These are phyloP conservation scores for Trachelipus rathkii DNA, from an alignment of 1,140 invertebrate genomes.

Conservation along the genomic window DNA sequence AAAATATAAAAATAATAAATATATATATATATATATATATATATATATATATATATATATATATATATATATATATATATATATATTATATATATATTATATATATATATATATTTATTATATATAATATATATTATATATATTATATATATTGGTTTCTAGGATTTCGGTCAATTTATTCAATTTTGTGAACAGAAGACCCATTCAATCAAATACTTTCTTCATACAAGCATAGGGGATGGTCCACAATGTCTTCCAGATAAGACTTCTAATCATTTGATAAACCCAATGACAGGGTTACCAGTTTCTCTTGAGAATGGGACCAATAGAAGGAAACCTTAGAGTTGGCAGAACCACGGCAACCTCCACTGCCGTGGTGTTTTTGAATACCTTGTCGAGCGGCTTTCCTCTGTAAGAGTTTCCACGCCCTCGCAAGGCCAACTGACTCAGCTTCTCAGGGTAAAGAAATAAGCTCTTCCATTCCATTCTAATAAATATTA, in stretches of 20 bases:
- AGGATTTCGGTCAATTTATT: neutral
- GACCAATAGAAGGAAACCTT: neutral
- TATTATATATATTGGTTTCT: neutral
- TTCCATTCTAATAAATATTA: neutral
- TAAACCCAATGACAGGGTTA: neutral
- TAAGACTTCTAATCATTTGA: neutral
- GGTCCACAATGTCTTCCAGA: slow-evolving; percentile 4
- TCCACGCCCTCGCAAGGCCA: neutral
- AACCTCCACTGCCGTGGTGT: neutral
- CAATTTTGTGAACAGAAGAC: neutral
- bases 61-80: no score
- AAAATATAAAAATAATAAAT: no score
- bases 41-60: no score
- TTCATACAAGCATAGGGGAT: slow-evolving; percentile 12
- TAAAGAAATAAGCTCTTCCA: neutral
- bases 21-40: no score
- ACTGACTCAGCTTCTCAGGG: neutral
- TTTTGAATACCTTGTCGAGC: neutral
- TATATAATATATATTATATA: neutral
- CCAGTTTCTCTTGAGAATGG: neutral
- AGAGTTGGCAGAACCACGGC: neutral
- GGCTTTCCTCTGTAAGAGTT: neutral
- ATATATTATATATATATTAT: no score
- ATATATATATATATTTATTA: no score
- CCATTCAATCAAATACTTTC: slow-evolving; percentile 24